Conservation (phyloP, 2,797 vertebrate genomes). For the Xerus rutilus region DNA sequence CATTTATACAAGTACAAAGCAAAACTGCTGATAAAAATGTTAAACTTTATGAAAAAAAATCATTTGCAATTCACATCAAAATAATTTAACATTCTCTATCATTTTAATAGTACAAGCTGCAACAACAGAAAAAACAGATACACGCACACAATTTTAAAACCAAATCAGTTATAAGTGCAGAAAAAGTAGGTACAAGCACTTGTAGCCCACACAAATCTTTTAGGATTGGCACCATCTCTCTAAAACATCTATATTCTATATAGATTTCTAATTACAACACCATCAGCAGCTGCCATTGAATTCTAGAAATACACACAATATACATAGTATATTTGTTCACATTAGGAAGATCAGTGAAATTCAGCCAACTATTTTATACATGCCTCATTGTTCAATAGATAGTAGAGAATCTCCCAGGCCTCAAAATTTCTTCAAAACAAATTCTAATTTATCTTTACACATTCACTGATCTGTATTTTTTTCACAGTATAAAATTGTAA, state of each 20-base stretch:
- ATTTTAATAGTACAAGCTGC: slow-evolving; percentile 92
- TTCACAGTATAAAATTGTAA: slow-evolving; percentile 88
- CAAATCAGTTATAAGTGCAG: slow-evolving; percentile 88
- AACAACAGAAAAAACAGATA: slow-evolving; percentile 89
- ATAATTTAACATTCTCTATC: slow-evolving; percentile 96
- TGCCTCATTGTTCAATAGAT: slow-evolving; percentile 84
- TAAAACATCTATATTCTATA: slow-evolving; percentile 92
- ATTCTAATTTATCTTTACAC: slow-evolving; percentile 81
- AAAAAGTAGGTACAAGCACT: slow-evolving; percentile 91
- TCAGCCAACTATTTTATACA: slow-evolving; percentile 82
- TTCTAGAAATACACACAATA: slow-evolving; percentile 91
- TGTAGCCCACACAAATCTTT: slow-evolving; percentile 92
- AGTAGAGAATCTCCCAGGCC: slow-evolving; percentile 82
- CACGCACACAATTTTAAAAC: slow-evolving; percentile 89
- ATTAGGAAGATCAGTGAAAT: slow-evolving; percentile 89
- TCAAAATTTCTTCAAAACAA: slow-evolving; percentile 79
- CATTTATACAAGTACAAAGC: slow-evolving; percentile 95
- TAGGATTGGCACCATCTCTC: slow-evolving; percentile 92
- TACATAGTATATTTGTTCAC: slow-evolving; percentile 92
- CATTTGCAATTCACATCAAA: slow-evolving; percentile 92
- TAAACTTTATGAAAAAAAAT: slow-evolving; percentile 96
- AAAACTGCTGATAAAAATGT: slow-evolving; percentile 93
- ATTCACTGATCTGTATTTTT: slow-evolving; percentile 85
- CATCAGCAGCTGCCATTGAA: slow-evolving; percentile 91
- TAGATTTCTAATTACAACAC: slow-evolving; percentile 91